Percentiles rank a stretch among this genome's conserved stretches.
These are phyloP conservation scores for Tokudaia muenninki DNA, from an alignment of 2,797 vertebrate genomes.

Conservation along the genomic window DNA sequence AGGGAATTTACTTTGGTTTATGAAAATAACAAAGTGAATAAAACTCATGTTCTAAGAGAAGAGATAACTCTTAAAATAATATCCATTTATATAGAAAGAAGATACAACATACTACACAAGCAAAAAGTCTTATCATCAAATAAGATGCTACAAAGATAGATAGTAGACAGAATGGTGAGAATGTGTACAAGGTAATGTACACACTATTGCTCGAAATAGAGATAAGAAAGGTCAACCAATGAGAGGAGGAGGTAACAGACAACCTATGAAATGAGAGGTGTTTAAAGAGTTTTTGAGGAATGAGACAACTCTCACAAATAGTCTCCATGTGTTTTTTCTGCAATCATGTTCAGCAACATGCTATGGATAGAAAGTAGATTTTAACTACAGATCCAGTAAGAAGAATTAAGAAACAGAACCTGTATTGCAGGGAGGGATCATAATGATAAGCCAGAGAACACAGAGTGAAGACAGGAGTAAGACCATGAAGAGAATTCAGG, in stretches of 20 bases:
- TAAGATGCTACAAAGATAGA: background rate
- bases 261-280: background rate
- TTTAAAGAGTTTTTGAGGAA: background rate
- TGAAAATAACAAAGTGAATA: background rate
- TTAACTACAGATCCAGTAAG: background rate
- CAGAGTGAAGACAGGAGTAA: background rate
- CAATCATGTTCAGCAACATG: background rate
- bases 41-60: background rate
- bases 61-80: background rate
- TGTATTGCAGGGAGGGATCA: background rate
- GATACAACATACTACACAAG: background rate
- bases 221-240: background rate
- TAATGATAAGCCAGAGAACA: background rate
- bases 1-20: background rate
- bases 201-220: background rate
- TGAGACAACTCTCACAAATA: background rate
- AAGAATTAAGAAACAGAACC: background rate
- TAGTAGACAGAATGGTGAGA: background rate
- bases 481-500: background rate
- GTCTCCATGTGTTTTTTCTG: background rate
- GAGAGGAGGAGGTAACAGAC: background rate
- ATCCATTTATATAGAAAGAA: background rate
- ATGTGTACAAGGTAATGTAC: background rate
- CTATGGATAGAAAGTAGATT: background rate
- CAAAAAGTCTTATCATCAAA: background rate